Evolutionary conservation across 2,113 vertebrate species (phyloP).

Genomic region (Aspiorhynchus laticeps): DNA sequence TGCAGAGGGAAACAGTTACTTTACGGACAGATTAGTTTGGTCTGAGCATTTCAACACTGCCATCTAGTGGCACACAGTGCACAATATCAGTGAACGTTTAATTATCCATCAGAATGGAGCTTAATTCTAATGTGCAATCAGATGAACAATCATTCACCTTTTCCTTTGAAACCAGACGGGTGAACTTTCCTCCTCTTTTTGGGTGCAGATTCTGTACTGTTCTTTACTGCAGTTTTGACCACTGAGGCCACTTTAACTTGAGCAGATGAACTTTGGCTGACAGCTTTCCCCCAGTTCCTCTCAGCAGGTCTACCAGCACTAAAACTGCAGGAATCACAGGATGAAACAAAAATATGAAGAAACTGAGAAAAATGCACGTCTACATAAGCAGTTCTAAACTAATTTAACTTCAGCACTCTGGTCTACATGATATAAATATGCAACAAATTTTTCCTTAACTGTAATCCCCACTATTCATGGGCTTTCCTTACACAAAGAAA

Average conservation of each 20-base stretch:
- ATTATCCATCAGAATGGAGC: background rate
- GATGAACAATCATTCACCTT: constrained; percentile 48
- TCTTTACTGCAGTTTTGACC: constrained; percentile 49
- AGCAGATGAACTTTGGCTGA: constrained; percentile 33
- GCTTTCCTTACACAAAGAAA: background rate
- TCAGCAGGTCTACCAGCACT: background rate
- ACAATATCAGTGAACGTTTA: background rate
- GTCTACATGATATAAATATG: background rate
- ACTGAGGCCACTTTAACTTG: constrained; percentile 55
- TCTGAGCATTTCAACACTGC: constrained; percentile 30
- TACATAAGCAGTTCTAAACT: background rate
- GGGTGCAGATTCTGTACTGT: constrained; percentile 19
- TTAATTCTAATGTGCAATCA: background rate
- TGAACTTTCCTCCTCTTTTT: constrained; percentile 61
- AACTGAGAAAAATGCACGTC: background rate
- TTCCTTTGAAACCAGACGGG: constrained; percentile 56
- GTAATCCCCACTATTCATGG: background rate
- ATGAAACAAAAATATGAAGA: background rate
- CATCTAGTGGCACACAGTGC: constrained; percentile 38
- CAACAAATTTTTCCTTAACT: background rate
- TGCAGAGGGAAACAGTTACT: background rate
- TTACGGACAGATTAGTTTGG: background rate
- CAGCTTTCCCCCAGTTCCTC: constrained; percentile 10
- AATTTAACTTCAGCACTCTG: background rate
- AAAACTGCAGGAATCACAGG: constrained; percentile 6